Base-by-base conservation (phyloP, 2,888 invertebrate species). In the Boloria selene region DNA sequence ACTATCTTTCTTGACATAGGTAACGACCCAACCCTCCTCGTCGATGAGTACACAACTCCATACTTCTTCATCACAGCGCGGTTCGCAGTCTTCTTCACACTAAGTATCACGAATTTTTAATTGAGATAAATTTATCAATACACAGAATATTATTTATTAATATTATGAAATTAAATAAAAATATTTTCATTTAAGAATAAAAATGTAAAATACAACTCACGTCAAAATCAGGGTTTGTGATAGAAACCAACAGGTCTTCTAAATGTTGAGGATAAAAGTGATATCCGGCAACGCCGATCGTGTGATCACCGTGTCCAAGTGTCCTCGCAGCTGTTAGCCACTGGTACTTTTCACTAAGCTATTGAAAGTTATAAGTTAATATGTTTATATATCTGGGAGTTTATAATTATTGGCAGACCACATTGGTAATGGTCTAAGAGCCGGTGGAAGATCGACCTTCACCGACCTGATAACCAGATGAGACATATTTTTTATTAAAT, bases 1-100 rank as follows among this genome's bases (percentile, higher is more conserved):
- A 2, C 76, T 76, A 2, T 69, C 65, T 5, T 70, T 68, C 4
- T 72, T 76, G 13, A 83, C 83, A n/a, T 80, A 77, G 1, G 86
- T 79, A 5, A 91, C 81, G 10, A 92, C 78, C 91, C 91, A 92
- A 1, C 88, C 91, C 0, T 81, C 83, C 55, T 92, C 91, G 75
- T 92, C 91, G 3, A 91, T 76, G n/a, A 92, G 64, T 51, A 90
- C 76, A 71, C 91, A 92, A 0, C 81, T 75, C 91, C 91, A 92
- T n/a, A 75, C 72, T 13, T 71, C 73, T 14, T 85, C 86, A 71
- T 90, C 87, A 68, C 91, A 92, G 0, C 75, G 81, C 0, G 84
- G 81, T 47, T 79, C 75, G 65, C 87, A 88, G 0, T 82, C 79
- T 16, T 87, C 84, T 61, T 84, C 84, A 38, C 83, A 85, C 13